Base-by-base conservation (phyloP, 2,888 invertebrate species). In the Tachina fera region DNA sequence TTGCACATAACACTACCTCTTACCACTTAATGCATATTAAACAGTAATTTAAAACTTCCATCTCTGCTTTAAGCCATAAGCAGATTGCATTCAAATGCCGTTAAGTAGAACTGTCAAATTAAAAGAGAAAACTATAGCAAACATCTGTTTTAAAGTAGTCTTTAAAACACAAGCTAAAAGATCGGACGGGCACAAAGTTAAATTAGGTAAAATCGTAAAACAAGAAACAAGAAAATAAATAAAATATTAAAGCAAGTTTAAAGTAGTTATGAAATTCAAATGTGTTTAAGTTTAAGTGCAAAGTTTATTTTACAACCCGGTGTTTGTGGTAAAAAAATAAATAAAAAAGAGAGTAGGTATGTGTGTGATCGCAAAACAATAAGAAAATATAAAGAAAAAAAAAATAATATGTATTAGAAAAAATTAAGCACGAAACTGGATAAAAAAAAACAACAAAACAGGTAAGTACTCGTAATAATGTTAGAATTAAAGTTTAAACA, bases 121-220 rank as follows among this genome's bases (percentile, higher is more conserved):
- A 56, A 14, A 71, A 19, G 14, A 49, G 22, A 80, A 41, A 22
- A 47, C 31, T 4, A 22, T 11, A 6, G 31, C 49, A 43, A 61
- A 79, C 82, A 86, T 79, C 85, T 83, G 85, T 70, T 85, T 61
- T 81, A 45, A 60, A 67, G n/a, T 51, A 83, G 83, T 78, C 41
- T 71, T 51, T 39, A 63, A 78, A 41, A 39, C 49, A 43, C 49
- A 39, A 16, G 16, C 58, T 19, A 43, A 60, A 51, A 31, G 31
- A 61, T 41, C 60, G 19, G 75, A 19, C 61, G 45, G 45, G 1
- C 11, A 3, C 22, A 14, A 43, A 68, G 22, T 68, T 53, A 31
- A 70, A 9, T 31, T 9, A 53, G 45, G 13, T 22, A 45, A 75
- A 81, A 9, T 39, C 9, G n/a, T 51, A 10, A 58, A 43, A 53